Evolutionary conservation across 2,888 invertebrate species (phyloP).

Genomic region (Ormia ochracea): DNA sequence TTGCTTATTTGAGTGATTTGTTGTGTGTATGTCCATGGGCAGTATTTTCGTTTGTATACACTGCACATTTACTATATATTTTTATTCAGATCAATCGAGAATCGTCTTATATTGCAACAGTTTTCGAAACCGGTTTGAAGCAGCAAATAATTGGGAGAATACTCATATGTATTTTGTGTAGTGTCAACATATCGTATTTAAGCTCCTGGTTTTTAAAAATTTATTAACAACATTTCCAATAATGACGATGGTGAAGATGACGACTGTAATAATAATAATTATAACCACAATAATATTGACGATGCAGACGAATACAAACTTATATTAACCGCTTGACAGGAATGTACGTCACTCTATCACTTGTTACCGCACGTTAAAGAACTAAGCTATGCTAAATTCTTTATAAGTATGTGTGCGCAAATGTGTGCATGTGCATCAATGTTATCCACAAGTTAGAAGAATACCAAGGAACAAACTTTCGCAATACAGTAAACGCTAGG

Average conservation of each 20-base stretch:
- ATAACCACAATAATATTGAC: background rate
- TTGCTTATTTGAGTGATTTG: too few relatives aligned
- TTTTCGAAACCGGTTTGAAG: conserved; percentile 1
- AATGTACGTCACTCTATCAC: conserved; percentile 22
- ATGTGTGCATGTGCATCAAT: too few relatives aligned
- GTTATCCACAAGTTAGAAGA: too few relatives aligned
- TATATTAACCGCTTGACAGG: background rate
- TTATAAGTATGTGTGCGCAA: background rate
- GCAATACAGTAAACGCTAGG: too few relatives aligned
- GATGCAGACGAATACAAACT: background rate
- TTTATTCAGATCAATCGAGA: background rate
- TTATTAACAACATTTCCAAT: conserved; percentile 1
- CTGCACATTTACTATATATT: too few relatives aligned
- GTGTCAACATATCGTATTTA: conserved; percentile 38
- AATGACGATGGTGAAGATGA: background rate
- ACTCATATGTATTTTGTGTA: background rate
- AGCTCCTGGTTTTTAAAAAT: conserved; percentile 33
- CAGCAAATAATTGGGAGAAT: background rate
- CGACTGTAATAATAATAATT: background rate
- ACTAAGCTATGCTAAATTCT: background rate
- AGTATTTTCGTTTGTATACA: too few relatives aligned
- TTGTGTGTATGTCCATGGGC: too few relatives aligned
- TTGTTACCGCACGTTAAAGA: conserved; percentile 4
- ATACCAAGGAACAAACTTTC: too few relatives aligned
- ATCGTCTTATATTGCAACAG: background rate